phyloP scores from a whole-genome alignment of 2,888 invertebrate genomes.

The Cephus pulcher region DNA sequence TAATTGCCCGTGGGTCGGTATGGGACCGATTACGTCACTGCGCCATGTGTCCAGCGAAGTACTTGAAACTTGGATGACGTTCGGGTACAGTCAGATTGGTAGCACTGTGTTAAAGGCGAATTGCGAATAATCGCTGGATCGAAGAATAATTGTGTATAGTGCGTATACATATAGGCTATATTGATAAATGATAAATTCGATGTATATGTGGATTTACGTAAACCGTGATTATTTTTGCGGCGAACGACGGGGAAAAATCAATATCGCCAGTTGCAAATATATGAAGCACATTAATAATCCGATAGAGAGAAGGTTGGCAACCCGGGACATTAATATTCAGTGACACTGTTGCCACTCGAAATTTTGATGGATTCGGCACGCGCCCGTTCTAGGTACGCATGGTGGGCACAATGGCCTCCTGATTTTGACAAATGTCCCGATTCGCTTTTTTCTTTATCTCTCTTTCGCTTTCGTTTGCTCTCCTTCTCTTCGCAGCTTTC shows the following conservation, averaged over 20 bases:
- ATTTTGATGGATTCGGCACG: slow-evolving; percentile 27
- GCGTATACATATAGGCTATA: too few relatives aligned
- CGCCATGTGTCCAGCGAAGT: too few relatives aligned
- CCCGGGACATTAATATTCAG: slow-evolving; percentile 22
- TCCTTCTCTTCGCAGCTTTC: not conserved
- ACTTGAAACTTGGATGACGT: too few relatives aligned
- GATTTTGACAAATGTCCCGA: slow-evolving; percentile 27
- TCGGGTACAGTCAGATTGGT: too few relatives aligned
- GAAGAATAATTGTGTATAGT: too few relatives aligned
- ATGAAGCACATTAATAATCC: slow-evolving; percentile 20
- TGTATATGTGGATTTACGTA: too few relatives aligned
- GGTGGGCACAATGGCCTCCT: slow-evolving; percentile 19
- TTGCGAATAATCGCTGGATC: too few relatives aligned
- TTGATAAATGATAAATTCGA: too few relatives aligned
- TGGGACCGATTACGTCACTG: too few relatives aligned
- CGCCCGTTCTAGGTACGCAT: slow-evolving; percentile 16
- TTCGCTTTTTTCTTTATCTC: slow-evolving; percentile 11
- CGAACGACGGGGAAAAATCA: slow-evolving; percentile 1
- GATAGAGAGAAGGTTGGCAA: slow-evolving; percentile 1
- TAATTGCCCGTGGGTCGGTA: too few relatives aligned
- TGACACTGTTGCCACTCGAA: slow-evolving; percentile 23
- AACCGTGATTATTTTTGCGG: too few relatives aligned
- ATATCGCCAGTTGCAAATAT: slow-evolving; percentile 15
- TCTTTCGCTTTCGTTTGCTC: not conserved
- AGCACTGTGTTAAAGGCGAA: too few relatives aligned